Conservation (phyloP, 2,797 vertebrate species). For the Calcarius lapponicus region DNA sequence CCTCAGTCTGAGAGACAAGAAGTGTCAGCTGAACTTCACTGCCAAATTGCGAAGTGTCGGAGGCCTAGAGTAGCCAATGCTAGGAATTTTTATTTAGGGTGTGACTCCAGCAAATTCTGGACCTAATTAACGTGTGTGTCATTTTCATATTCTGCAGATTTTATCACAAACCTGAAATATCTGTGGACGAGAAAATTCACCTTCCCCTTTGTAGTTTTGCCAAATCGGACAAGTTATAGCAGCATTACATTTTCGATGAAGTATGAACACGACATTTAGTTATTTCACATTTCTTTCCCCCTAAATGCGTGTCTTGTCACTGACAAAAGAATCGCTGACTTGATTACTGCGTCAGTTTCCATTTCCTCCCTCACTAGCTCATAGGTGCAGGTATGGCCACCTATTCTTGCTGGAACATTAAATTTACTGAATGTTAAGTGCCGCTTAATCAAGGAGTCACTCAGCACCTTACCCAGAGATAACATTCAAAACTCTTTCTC, state of each 20-base stretch:
- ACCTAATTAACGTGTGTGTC: not conserved
- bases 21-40: not conserved
- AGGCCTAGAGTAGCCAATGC: not conserved
- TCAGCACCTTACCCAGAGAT: not conserved
- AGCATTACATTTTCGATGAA: not conserved
- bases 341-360: not conserved
- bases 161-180: not conserved
- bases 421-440: not conserved
- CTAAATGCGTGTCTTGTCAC: not conserved
- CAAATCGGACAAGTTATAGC: not conserved
- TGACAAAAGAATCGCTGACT: constrained; percentile 12
- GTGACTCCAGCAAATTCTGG: not conserved
- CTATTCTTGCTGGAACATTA: not conserved
- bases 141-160: not conserved
- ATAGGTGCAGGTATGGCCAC: not conserved
- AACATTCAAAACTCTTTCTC: not conserved
- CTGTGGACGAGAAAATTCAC: not conserved
- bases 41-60: not conserved
- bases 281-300: not conserved
- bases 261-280: not conserved
- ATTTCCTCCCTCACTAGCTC: not conserved
- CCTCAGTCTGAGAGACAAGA: not conserved
- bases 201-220: not conserved
- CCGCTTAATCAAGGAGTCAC: not conserved
- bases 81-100: not conserved